These are phyloP conservation scores for Myotis lucifugus DNA, from an alignment of 2,113 vertebrate genomes.

Conservation along the genomic window DNA sequence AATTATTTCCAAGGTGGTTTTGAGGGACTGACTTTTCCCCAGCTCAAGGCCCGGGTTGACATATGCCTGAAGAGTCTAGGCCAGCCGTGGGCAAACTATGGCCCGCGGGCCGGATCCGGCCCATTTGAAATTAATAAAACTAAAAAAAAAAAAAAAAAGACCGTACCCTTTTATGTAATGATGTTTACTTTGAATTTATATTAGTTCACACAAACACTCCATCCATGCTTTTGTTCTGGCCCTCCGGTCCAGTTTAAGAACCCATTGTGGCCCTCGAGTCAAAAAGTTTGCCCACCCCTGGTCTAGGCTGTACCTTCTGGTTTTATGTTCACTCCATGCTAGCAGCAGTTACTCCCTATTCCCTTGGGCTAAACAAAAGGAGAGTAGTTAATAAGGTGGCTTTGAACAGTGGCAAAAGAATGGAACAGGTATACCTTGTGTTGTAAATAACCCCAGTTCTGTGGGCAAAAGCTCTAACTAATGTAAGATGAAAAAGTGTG, in stretches of 20 bases:
- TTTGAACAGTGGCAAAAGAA: not conserved
- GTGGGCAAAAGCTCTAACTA: not conserved
- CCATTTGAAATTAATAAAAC: no score
- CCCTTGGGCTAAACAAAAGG: not conserved
- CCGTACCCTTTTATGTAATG: no score
- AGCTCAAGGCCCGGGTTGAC: not conserved
- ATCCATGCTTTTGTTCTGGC: no score
- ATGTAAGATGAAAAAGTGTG: not conserved
- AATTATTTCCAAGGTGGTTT: not conserved
- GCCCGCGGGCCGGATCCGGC: no score
- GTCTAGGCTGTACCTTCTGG: not conserved
- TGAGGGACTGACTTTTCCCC: not conserved
- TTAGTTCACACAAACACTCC: no score
- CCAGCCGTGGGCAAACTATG: no score
- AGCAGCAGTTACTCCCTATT: not conserved
- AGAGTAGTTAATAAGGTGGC: not conserved
- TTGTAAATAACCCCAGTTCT: conserved; percentile 47
- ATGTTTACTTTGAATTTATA: no score
- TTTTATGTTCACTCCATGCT: not conserved
- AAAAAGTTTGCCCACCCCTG: no score
- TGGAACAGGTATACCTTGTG: not conserved
- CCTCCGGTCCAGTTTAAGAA: no score
- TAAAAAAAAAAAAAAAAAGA: no score
- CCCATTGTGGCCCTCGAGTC: no score
- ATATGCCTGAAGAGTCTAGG: not conserved